Base-by-base conservation (phyloP, 2,113 vertebrate species). In the Mesocricetus auratus region DNA sequence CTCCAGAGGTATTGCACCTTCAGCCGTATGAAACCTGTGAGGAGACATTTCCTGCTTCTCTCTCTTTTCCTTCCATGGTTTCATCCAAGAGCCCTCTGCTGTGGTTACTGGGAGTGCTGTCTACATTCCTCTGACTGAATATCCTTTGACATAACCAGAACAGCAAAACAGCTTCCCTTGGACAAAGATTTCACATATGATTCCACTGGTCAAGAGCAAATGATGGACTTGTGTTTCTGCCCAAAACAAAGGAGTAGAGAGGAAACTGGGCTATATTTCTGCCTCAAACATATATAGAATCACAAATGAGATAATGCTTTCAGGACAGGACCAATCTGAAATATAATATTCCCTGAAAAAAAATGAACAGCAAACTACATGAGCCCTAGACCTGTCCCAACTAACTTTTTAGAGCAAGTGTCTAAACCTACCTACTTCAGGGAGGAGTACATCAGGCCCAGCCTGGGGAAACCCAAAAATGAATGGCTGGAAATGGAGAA, bases 401-500 rank as follows among this genome's bases (percentile, higher is more conserved):
- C 24, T 88, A 26, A 50, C 64, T 4, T 56, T 13, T 24, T 42
- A 5, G 7, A 90, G 19, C 24, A 8, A 88, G 29, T 24, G 21
- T 90, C 13, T 24, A 85, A 82, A 24, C 1, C 19, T 1, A 24
- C 1, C 19, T 1, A 4, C 4, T 45, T 6, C 29, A 64, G 45
- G 24, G 56, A 68, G 5, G 0, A 0, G 15, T 19, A 5, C 26
- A 42, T 24, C 8, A 77, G 31, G 17, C 24, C 31, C 29, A 89
- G 12, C 1, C n/a, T 1, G 3, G 1, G 19, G 1, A 26, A 50
- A 7, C 39, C 36, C 19, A 19, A 47, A 81, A 68, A 2, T 22
- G 12, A 94, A 64, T 42, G 16, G 3, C 8, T 42, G 60, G 73
- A 75, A 73, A 21, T 39, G 7, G 1, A 71, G 36, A 68, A 31